phyloP scores from a whole-genome alignment of 2,888 invertebrate species.

The Phania funesta region DNA sequence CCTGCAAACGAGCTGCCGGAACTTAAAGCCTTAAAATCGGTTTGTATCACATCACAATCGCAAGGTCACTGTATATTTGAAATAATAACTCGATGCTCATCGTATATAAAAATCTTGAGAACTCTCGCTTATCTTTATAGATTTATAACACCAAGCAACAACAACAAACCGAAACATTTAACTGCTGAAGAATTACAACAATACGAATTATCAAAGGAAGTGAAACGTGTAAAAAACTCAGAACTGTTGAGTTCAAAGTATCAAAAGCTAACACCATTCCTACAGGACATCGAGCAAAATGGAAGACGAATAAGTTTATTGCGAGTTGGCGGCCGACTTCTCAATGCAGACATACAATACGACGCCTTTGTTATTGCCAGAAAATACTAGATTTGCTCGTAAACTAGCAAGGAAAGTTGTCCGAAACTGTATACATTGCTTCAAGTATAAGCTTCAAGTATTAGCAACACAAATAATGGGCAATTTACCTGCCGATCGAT shows the following conservation, averaged over 20 bases:
- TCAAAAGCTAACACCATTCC: neutral
- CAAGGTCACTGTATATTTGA: neutral
- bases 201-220: neutral
- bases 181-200: slow-evolving; percentile 10
- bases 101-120: slow-evolving; percentile 28
- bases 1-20: neutral
- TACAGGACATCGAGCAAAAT: neutral
- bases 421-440: neutral
- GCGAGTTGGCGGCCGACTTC: slow-evolving; percentile 70
- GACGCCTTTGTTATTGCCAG: slow-evolving; percentile 49
- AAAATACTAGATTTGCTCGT: slow-evolving; percentile 9
- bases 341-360: slow-evolving; percentile 68
- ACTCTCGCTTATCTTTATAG: slow-evolving; percentile 25
- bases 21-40: neutral
- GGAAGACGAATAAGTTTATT: slow-evolving; percentile 26
- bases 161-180: neutral
- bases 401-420: neutral
- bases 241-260: neutral
- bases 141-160: slow-evolving; percentile 1
- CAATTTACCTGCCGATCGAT: too few relatives aligned
- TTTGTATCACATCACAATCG: neutral
- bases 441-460: neutral
- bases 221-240: neutral
- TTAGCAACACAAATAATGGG: neutral
- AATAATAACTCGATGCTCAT: slow-evolving; percentile 1